phyloP scores from a whole-genome alignment of 2,888 invertebrate genomes.

The Microplitis manilae region DNA sequence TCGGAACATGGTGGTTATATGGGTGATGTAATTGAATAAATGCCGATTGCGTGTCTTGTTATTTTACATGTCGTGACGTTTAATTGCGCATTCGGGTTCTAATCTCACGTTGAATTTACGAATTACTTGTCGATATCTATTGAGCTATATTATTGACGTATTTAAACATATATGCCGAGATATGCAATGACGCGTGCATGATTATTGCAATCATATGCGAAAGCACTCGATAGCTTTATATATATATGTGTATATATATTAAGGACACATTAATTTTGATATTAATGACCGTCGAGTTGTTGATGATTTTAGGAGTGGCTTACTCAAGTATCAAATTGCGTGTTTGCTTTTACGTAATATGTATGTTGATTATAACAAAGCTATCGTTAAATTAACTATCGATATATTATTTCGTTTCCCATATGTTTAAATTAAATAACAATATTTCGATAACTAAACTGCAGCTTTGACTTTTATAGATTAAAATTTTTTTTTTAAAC shows the following conservation, averaged over 20 bases:
- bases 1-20: constrained; percentile 13
- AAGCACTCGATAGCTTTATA: background rate
- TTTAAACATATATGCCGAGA: constrained; percentile 8
- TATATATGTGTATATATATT: background rate
- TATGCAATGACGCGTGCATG: background rate
- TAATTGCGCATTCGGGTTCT: background rate
- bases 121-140: background rate
- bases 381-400: too few species aligned
- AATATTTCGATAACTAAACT: too few species aligned
- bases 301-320: constrained; percentile 20
- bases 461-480: too few species aligned
- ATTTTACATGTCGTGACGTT: background rate
- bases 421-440: too few species aligned
- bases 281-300: constrained; percentile 14
- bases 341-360: background rate
- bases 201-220: background rate
- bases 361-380: background rate
- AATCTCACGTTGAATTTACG: constrained; percentile 15
- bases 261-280: constrained; percentile 25
- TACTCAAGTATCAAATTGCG: background rate
- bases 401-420: too few species aligned
- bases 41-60: constrained; percentile 13
- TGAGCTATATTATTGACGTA: background rate
- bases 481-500: too few species aligned
- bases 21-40: constrained; percentile 22